Evolutionary conservation across 2,113 vertebrate genomes (phyloP), one percentile per base, ranked within the genome.

Genomic region (Toxotes jaculatrix): DNA sequence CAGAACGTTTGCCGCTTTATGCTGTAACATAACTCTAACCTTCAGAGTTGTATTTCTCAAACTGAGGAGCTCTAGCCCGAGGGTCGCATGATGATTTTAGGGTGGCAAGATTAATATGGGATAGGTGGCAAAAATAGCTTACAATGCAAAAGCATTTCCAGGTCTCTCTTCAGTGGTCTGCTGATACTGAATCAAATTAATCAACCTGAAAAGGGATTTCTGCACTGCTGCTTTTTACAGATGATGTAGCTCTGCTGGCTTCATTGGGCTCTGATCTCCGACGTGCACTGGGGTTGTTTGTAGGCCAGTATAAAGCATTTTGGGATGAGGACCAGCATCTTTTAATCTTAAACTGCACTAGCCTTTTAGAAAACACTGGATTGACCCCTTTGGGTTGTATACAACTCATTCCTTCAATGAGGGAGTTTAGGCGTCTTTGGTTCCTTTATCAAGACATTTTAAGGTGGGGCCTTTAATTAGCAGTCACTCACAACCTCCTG

Each of bases 151-250:
- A 61, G 60, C 10, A 51, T 73, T 14, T 47, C 60, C 51, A 47
- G 36, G n/a, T 49, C 17, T 53, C 42, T 42, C 7, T 45, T 74
- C 51, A 40, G 49, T 55, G 11, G 36, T 34, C 51, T 69, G 70
- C 19, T 83, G 47, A 63, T 79, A 68, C 51, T 68, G 36, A 57
- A 74, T 77, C 43, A 68, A 60, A 74, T 71, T 3, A 68, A 61
- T 81, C 63, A 71, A 40, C 59, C 32, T 36, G 51, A 74, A 82
- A 84, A 79, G 4, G 19, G 42, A 85, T 79, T 87, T 77, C 51
- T 78, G 61, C 82, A 51, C 73, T 14, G 1, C 38, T 36, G 79
- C 43, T 16, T 73, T 34, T 57, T 82, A 53, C 68, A 79, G 62
- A 69, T 73, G 66, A 79, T 27, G n/a, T 40, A 45, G 56, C 45